phyloP scores from a whole-genome alignment of 2,797 vertebrate species.

The Rhinophrynus dorsalis region DNA sequence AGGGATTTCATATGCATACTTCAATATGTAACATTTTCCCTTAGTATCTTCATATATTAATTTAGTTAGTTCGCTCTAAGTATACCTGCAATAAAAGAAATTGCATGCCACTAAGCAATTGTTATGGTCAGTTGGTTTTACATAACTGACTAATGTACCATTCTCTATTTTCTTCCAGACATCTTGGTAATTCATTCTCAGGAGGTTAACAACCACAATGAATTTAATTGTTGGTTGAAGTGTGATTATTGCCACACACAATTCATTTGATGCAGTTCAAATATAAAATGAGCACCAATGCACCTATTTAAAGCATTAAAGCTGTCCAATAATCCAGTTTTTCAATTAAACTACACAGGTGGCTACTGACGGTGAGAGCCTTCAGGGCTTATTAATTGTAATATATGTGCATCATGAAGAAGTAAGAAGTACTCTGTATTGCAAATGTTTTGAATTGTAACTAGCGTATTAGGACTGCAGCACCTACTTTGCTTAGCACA shows the following conservation, averaged over 20 bases:
- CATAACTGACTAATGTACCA: slow-evolving; percentile 36
- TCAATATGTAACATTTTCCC: no score
- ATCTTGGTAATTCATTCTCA: slow-evolving; percentile 40
- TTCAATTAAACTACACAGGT: slow-evolving; percentile 26
- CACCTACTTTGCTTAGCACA: neutral
- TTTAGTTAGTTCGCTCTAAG: neutral
- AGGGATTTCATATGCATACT: no score
- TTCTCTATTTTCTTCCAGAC: slow-evolving; percentile 35
- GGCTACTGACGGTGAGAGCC: slow-evolving; percentile 1
- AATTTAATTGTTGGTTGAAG: slow-evolving; percentile 45
- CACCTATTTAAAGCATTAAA: neutral
- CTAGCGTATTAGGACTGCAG: neutral
- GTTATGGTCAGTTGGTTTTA: slow-evolving; percentile 39
- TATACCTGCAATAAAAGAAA: neutral
- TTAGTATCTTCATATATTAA: neutral
- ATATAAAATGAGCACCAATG: slow-evolving; percentile 13
- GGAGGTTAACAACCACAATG: slow-evolving; percentile 41
- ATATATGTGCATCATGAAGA: neutral
- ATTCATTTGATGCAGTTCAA: slow-evolving; percentile 33
- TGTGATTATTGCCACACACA: slow-evolving; percentile 37
- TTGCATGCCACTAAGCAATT: neutral
- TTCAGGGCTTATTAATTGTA: slow-evolving; percentile 7
- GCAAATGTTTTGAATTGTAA: neutral
- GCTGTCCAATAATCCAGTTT: neutral
- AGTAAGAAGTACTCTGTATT: no score